Base-by-base conservation (phyloP, 2,797 vertebrate species). In the Eulemur albifrons region DNA sequence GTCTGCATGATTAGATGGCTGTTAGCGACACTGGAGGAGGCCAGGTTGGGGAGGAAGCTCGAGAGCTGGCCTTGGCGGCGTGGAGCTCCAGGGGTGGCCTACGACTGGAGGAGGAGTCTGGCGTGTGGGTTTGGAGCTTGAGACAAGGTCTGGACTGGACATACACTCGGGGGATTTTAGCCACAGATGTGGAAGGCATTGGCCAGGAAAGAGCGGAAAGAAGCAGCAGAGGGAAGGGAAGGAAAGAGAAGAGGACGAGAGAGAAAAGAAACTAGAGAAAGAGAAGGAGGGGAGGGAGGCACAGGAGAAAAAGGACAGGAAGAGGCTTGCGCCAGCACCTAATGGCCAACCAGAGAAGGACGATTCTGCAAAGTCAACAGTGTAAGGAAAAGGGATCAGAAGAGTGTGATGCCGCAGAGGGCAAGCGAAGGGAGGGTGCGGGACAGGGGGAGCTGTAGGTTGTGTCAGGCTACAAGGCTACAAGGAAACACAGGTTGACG, bases 61-160 rank as follows among this genome's bases (percentile, higher is more conserved):
- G 0, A 7, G 32, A 3, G 7, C 50, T 14, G 4, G 9, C 18
- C 10, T 15, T 79, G 27, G 27, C 32, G n/a, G 2, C 9, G 30
- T 6, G 20, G 43, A 21, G 30, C 30, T 32, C 76, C 88, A 82
- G 35, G 52, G 5, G 11, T 30, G 43, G 32, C 0, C 4, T 0
- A 32, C 14, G 35, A 38, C 0, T 23, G 32, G 43, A 72, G 43
- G 11, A 25, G 50, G 17, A 1, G 17, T 17, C 65, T 25, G 20
- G 14, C 18, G 2, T 57, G 17, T 1, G 18, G 43, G 12, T 35
- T 48, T 65, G 32, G 10, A 70, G 23, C 4, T 86, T 30, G 11
- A 21, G 45, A 0, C 21, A 23, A 88, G 61, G 15, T 75, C 25
- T 43, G 27, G 13, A 57, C 13, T 13, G 14, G 23, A 69, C 30